phyloP scores from a whole-genome alignment of 2,797 vertebrate species.

The Gambusia yucatana region DNA sequence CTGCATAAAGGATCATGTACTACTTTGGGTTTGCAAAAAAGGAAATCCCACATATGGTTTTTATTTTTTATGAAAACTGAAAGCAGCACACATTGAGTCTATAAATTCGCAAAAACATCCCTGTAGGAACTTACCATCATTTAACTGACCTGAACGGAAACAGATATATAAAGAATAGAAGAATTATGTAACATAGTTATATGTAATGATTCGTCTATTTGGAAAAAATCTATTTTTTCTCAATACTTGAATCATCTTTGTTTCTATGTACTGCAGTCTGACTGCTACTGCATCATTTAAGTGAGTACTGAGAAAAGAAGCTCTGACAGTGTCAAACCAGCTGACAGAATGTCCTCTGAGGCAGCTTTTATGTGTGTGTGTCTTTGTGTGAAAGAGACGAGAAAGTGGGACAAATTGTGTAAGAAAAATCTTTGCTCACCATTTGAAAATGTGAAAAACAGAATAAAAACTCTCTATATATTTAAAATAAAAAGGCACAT shows the following conservation, averaged over 20 bases:
- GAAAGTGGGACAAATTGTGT: not conserved
- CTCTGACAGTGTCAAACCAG: not conserved
- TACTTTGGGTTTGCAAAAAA: conserved; percentile 7
- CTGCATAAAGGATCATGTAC: conserved; percentile 14
- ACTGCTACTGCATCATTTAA: not conserved
- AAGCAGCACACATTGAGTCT: not conserved
- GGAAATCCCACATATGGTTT: not conserved
- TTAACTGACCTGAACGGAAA: not conserved
- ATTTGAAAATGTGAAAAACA: not conserved
- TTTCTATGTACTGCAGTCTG: not conserved
- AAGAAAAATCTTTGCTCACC: not conserved
- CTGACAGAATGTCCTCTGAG: conserved; percentile 1
- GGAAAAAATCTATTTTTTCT: not conserved
- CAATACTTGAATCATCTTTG: not conserved
- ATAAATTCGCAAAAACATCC: not conserved
- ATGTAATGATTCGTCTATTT: no score
- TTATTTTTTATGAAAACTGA: not conserved
- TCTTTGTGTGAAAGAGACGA: not conserved
- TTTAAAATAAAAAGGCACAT: no score
- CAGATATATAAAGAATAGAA: not conserved
- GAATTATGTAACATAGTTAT: not conserved
- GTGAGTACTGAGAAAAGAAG: not conserved
- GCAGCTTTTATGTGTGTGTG: not conserved
- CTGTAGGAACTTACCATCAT: not conserved
- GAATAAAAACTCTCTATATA: not conserved